Percentiles rank a stretch among this genome's conserved stretches.
Evolutionary conservation across 2,797 vertebrate species (phyloP).

Genomic region (Argya squamiceps): DNA sequence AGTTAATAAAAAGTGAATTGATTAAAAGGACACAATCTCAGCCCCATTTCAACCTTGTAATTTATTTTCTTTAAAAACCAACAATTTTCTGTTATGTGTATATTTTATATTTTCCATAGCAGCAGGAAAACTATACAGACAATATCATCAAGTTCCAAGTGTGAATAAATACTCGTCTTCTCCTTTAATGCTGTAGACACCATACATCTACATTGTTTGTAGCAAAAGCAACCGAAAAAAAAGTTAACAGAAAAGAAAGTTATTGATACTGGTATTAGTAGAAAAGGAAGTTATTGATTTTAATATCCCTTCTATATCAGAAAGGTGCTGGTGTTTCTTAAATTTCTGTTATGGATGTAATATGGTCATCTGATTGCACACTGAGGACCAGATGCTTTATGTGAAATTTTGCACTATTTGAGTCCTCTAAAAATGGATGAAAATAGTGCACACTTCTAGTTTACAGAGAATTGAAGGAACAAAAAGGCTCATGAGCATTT

Average conservation of each 20-base stretch:
- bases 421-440: background rate
- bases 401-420: background rate
- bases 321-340: background rate
- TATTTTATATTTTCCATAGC: background rate
- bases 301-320: background rate
- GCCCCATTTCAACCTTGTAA: background rate
- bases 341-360: background rate
- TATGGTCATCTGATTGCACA: background rate
- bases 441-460: background rate
- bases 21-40: background rate
- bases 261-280: background rate
- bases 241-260: background rate
- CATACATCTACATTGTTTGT: background rate
- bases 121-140: background rate
- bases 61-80: background rate
- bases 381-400: background rate
- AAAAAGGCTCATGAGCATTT: background rate
- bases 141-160: background rate
- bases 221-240: background rate
- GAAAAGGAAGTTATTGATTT: background rate
- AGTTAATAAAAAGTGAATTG: background rate
- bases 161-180: background rate
- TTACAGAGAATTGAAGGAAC: background rate
- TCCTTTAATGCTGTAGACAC: background rate
- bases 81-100: background rate